Evolutionary conservation across 2,888 invertebrate genomes (phyloP).

Genomic region (Lysandra bellargus): DNA sequence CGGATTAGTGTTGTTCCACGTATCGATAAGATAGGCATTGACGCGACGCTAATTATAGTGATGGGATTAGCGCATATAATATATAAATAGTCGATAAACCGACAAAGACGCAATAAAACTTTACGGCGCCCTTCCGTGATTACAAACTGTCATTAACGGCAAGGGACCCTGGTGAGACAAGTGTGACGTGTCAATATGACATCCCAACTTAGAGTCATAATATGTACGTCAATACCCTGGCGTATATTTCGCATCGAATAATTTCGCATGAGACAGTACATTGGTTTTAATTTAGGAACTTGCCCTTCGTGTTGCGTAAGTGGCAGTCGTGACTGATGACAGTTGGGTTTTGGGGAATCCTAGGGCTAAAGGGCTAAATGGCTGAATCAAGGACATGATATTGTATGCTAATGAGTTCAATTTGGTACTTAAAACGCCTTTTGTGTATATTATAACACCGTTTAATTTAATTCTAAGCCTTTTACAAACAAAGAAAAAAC

Average conservation of each 20-base stretch:
- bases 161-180: too few relatives aligned
- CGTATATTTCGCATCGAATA: too few relatives aligned
- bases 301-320: background rate
- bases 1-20: background rate
- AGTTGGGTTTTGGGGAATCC: background rate
- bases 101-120: constrained; percentile 6
- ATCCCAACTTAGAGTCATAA: too few relatives aligned
- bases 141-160: background rate
- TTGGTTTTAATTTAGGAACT: background rate
- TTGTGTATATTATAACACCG: background rate
- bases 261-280: background rate
- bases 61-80: constrained; percentile 16
- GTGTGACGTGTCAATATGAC: too few relatives aligned
- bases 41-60: constrained; percentile 1
- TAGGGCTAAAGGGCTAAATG: background rate
- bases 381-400: background rate
- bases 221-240: too few relatives aligned
- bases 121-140: constrained; percentile 4
- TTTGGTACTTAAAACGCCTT: background rate
- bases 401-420: background rate
- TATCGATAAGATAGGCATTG: constrained; percentile 13
- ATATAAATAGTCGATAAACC: constrained; percentile 21
- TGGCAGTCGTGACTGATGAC: background rate
- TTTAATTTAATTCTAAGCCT: too few relatives aligned
- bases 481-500: too few relatives aligned